Evolutionary conservation across 2,113 vertebrate species (phyloP).

Genomic region (Setophaga kirtlandii): DNA sequence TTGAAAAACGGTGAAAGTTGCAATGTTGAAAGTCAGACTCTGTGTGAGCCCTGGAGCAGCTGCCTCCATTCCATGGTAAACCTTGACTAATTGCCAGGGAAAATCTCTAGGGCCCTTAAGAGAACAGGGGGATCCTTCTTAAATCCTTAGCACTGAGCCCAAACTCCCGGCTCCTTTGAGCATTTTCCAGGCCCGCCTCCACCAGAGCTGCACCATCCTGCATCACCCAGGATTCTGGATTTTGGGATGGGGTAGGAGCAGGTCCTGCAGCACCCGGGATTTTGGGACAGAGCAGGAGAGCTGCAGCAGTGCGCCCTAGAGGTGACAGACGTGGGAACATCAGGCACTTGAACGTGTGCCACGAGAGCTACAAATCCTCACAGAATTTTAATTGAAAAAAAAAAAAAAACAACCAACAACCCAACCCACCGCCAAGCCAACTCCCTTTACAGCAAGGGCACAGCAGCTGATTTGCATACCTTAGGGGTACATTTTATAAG

Average conservation of each 20-base stretch:
- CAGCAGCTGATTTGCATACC: slow-evolving; percentile 65
- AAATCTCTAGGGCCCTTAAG: not conserved
- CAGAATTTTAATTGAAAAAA: slow-evolving; percentile 52
- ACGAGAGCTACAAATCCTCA: not conserved
- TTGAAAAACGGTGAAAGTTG: not conserved
- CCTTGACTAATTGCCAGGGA: not conserved
- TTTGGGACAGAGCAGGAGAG: not conserved
- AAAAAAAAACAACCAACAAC: not conserved
- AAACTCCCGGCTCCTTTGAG: not conserved
- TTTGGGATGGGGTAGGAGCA: not conserved
- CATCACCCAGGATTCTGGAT: not conserved
- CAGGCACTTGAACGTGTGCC: not conserved
- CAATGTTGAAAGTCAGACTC: not conserved
- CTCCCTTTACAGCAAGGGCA: slow-evolving; percentile 31
- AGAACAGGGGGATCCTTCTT: not conserved
- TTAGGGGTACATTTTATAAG: slow-evolving; percentile 72
- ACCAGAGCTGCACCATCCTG: not conserved
- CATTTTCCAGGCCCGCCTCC: not conserved
- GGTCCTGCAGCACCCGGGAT: not conserved
- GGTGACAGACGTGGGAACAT: slow-evolving; percentile 12
- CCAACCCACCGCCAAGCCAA: not conserved
- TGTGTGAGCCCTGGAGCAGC: not conserved
- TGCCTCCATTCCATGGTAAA: not conserved
- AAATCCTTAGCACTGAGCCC: not conserved
- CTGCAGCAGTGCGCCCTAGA: slow-evolving; percentile 50